phyloP scores from a whole-genome alignment of 2,113 vertebrate genomes.

The Phrynocephalus versicolor region DNA sequence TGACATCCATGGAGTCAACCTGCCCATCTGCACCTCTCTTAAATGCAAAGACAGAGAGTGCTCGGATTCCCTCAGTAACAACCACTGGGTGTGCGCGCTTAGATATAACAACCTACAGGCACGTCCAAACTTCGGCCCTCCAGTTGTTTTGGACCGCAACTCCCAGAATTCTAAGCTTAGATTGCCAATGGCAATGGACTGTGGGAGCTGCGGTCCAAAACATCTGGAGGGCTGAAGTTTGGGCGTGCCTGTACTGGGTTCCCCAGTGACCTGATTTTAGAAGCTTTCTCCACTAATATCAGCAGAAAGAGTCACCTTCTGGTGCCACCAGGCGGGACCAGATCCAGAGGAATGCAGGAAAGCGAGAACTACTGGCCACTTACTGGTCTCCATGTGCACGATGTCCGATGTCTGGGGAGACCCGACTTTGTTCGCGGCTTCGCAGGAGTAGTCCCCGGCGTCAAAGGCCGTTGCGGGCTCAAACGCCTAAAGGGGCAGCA shows the following conservation, averaged over 20 bases:
- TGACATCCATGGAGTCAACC: neutral
- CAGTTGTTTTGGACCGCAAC: no score
- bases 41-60: no score
- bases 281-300: neutral
- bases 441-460: conserved; percentile 84
- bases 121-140: no score
- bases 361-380: conserved; percentile 55
- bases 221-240: neutral
- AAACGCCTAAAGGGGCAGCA: conserved; percentile 77
- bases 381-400: conserved; percentile 87
- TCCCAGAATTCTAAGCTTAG: no score
- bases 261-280: neutral
- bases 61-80: no score
- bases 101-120: no score
- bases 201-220: no score
- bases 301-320: neutral
- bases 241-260: no score
- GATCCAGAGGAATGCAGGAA: neutral
- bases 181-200: no score
- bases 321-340: rapidly evolving
- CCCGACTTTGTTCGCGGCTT: conserved; percentile 82
- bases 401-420: conserved; percentile 62
- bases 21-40: neutral
- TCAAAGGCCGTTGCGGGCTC: conserved; percentile 79
- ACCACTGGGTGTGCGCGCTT: no score